phyloP scores from a whole-genome alignment of 2,113 vertebrate genomes.

The Cottus gobio region DNA sequence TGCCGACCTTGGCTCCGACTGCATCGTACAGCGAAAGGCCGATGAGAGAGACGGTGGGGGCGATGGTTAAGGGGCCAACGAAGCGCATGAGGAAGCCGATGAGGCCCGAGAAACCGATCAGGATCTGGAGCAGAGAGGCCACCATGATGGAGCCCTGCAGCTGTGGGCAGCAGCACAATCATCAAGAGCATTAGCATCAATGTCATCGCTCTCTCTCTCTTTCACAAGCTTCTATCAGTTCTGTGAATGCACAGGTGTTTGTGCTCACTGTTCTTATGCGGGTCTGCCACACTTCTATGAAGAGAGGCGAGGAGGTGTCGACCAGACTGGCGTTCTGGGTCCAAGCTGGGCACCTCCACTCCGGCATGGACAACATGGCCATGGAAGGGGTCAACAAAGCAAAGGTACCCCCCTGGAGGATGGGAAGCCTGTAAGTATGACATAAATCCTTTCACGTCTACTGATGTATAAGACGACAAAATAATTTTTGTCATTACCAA shows the following conservation, averaged over 20 bases:
- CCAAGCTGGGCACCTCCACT: conserved; percentile 91
- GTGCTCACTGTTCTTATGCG: conserved; percentile 88
- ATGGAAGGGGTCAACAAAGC: conserved; percentile 88
- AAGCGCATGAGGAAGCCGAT: conserved; percentile 92
- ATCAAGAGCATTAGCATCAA: background rate
- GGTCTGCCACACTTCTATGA: conserved; percentile 90
- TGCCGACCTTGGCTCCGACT: conserved; percentile 84
- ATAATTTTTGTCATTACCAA: background rate
- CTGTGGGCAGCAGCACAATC: conserved; percentile 73
- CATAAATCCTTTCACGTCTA: background rate
- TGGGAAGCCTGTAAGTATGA: conserved; percentile 86
- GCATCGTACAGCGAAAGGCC: conserved; percentile 91
- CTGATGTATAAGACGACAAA: background rate
- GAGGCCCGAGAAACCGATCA: conserved; percentile 94
- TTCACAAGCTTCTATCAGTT: background rate
- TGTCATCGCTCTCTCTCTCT: background rate
- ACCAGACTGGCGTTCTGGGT: conserved; percentile 89
- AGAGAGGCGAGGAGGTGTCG: conserved; percentile 88
- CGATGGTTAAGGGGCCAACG: conserved; percentile 94
- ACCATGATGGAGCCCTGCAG: conserved; percentile 94
- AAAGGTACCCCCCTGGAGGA: conserved; percentile 94
- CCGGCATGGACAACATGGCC: conserved; percentile 90
- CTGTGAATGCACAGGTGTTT: background rate
- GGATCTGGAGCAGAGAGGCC: conserved; percentile 91
- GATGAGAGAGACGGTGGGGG: conserved; percentile 93